Evolutionary conservation across 2,888 invertebrate species (phyloP), one percentile per base, ranked within the genome.

Genomic region (Dicyrtoma fusca): DNA sequence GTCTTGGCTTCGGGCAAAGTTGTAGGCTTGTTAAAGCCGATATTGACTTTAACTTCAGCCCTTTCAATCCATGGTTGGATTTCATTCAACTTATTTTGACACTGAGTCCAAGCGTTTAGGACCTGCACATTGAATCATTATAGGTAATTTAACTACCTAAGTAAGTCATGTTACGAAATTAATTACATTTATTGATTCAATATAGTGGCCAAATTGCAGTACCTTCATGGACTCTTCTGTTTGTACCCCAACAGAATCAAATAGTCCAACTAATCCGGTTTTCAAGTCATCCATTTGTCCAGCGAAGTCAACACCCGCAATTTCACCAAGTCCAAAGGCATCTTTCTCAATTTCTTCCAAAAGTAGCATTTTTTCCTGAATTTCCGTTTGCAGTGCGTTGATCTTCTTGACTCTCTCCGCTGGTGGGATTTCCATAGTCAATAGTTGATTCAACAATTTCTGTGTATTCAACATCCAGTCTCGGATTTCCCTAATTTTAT

Each of bases 61-160:
- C 92, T 88, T 83, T 94, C 92, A 71, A 97, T 88, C 91, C 95
- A 94, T 0, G 95, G 94, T 82, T 91, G 91, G 65, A 95, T 88
- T 83, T 91, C 89, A 74, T 90, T 88, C 42, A 94, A 80, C 45
- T 83, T 82, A 5, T 77, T 75, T 69, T 77, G 76, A 53, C 77
- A 78, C 55, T 76, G 62, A 42, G 78, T 72, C 72, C 80, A 81
- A 63, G 80, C 81, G 59, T 76, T 72, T 47, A 78, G 44, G 0
- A 75, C 72, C 71, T 77, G 65, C 0, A 26, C 8, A 47, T 34
- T 55, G 1, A n/a, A n/a, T n/a, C n/a, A n/a, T n/a, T n/a, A n/a
- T n/a, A n/a, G n/a, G n/a, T n/a, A n/a, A n/a, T n/a, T n/a, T n/a
- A n/a, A n/a, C n/a, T n/a, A n/a, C n/a, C n/a, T n/a, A n/a, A n/a